phyloP scores from a whole-genome alignment of 2,888 invertebrate species.

The Fabriciana adippe region DNA sequence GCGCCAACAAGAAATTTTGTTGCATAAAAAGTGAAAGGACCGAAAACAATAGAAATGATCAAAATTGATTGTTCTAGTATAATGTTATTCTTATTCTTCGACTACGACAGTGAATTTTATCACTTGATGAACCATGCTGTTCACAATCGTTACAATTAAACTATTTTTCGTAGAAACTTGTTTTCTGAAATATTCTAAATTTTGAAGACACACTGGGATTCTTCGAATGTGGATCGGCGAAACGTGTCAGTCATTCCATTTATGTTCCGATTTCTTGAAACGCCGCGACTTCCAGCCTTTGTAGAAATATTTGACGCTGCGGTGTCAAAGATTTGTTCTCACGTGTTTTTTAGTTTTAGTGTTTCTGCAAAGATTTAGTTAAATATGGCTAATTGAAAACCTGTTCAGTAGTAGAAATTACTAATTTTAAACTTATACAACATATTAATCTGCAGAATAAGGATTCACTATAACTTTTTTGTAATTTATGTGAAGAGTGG shows the following conservation, averaged over 20 bases:
- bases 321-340: slow-evolving; percentile 58
- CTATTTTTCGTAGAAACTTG: slow-evolving; percentile 51
- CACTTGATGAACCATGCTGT: slow-evolving; percentile 29
- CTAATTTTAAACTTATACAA: too few relatives aligned
- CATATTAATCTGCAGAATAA: too few relatives aligned
- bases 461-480: too few relatives aligned
- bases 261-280: slow-evolving; percentile 75
- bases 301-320: slow-evolving; percentile 75
- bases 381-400: neutral
- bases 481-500: too few relatives aligned
- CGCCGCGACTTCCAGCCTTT: slow-evolving; percentile 60
- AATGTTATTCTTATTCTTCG: slow-evolving; percentile 6
- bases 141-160: slow-evolving; percentile 45
- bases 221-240: slow-evolving; percentile 64
- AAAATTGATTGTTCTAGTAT: slow-evolving; percentile 20
- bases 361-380: slow-evolving; percentile 43
- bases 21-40: slow-evolving; percentile 48
- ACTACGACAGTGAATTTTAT: slow-evolving; percentile 2
- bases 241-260: slow-evolving; percentile 79
- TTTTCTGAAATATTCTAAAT: slow-evolving; percentile 61
- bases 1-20: slow-evolving; percentile 62
- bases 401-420: too few relatives aligned
- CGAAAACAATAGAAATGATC: slow-evolving; percentile 55
- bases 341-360: slow-evolving; percentile 52
- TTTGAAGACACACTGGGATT: slow-evolving; percentile 58